These are phyloP conservation scores for Bambusicola thoracicus DNA, from an alignment of 2,113 vertebrate genomes.

Conservation along the genomic window DNA sequence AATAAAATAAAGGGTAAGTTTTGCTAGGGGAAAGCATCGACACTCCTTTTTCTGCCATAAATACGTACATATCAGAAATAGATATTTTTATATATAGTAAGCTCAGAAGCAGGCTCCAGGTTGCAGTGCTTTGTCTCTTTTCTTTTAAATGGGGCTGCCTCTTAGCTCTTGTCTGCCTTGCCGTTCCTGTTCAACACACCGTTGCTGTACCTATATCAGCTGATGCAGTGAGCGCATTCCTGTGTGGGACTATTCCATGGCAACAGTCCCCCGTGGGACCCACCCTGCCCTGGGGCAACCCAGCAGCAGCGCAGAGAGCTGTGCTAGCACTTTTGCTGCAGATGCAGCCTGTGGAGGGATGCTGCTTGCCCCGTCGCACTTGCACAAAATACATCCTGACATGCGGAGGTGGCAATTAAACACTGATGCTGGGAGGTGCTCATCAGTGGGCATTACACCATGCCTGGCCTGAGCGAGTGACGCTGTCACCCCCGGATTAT, in stretches of 20 bases:
- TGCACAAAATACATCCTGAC: background rate
- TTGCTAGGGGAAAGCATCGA: background rate
- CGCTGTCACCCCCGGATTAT: rapidly evolving
- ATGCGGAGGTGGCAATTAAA: conserved; percentile 9
- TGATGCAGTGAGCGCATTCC: background rate
- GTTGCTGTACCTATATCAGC: background rate
- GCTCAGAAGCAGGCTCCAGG: background rate
- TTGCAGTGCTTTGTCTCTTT: background rate
- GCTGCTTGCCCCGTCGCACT: background rate
- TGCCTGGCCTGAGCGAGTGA: rapidly evolving
- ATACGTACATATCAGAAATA: background rate
- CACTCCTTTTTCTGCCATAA: background rate
- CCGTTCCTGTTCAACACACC: background rate
- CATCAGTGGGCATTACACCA: background rate
- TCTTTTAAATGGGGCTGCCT: background rate
- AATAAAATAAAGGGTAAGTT: background rate
- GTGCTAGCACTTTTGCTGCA: background rate
- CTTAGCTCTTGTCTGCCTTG: background rate
- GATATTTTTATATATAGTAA: background rate
- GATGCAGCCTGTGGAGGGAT: background rate
- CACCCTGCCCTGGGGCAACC: background rate
- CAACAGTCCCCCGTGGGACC: background rate
- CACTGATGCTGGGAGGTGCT: background rate
- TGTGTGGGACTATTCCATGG: background rate
- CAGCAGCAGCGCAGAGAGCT: background rate